Conservation (phyloP, 2,888 invertebrate species). For the Ophonus ardosiacus region DNA sequence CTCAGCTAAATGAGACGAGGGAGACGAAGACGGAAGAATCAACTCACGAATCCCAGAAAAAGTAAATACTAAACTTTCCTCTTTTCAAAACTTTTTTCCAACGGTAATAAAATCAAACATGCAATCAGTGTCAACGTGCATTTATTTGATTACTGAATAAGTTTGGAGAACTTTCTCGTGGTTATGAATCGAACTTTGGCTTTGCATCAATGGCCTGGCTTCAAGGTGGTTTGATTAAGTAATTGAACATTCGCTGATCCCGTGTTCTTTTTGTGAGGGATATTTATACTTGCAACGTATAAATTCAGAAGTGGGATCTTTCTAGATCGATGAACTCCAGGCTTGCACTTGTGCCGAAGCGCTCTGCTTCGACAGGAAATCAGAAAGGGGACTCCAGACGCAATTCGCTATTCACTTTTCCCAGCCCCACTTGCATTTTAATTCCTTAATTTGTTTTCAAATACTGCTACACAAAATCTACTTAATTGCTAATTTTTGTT, state of each 20-base stretch:
- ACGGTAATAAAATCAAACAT: conserved; percentile 62
- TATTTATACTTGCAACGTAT: conserved; percentile 59
- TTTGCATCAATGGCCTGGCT: conserved; percentile 22
- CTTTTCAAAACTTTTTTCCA: conserved; percentile 43
- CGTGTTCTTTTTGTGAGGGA: conserved; percentile 36
- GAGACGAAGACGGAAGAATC: conserved; percentile 30
- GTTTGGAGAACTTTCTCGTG: conserved; percentile 31
- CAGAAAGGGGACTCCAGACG: conserved; percentile 44
- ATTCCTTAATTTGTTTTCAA: conserved; percentile 46
- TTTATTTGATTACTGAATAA: conserved; percentile 63
- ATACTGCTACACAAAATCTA: conserved; percentile 15
- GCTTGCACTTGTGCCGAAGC: conserved; percentile 3
- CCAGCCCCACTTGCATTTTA: conserved; percentile 44
- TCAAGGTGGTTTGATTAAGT: conserved; percentile 58
- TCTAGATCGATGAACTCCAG: conserved; percentile 56
- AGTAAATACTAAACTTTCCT: conserved; percentile 51
- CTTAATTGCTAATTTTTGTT: conserved; percentile 19
- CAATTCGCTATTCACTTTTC: conserved; percentile 19
- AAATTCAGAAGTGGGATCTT: conserved; percentile 47
- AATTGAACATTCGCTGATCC: conserved; percentile 54
- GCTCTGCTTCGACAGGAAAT: conserved; percentile 34
- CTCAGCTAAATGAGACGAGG: conserved; percentile 56
- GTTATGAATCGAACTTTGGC: conserved; percentile 48
- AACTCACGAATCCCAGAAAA: conserved; percentile 36
- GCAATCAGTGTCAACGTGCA: conserved; percentile 63